A percentile compares a stretch with the other conserved stretches of the same genome.
Conservation (phyloP, 1,140 invertebrate species). For the Ceratosolen fusciceps region DNA sequence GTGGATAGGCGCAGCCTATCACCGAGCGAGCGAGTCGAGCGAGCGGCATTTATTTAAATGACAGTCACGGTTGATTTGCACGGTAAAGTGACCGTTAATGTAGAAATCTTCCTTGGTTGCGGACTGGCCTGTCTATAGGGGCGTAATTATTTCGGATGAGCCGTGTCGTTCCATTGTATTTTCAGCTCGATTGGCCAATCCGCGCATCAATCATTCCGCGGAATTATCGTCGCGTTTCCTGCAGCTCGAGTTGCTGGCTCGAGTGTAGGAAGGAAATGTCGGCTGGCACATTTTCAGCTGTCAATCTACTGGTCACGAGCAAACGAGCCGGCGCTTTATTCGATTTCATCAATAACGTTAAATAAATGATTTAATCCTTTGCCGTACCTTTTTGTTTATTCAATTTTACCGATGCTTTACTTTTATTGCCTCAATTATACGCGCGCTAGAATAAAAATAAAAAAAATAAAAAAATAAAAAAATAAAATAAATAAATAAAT, state of each 20-base stretch:
- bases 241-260: background rate
- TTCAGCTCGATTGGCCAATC: background rate
- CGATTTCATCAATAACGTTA: background rate
- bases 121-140: background rate
- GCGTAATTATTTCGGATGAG: background rate
- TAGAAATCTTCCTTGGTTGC: no score
- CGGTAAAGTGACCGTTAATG: no score
- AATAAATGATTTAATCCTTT: slow-evolving; percentile 4
- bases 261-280: background rate
- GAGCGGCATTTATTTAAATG: no score
- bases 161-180: background rate
- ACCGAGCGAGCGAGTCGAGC: no score
- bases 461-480: no score
- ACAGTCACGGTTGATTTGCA: no score
- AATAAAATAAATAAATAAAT: no score
- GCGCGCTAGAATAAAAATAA: background rate
- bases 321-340: background rate
- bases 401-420: background rate
- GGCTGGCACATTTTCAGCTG: slow-evolving; percentile 1
- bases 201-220: background rate
- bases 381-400: background rate
- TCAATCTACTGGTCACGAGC: background rate
- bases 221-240: slow-evolving; percentile 6
- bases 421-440: background rate
- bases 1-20: no score